Percentiles rank a stretch among this genome's conserved stretches.
Conservation (phyloP, 2,797 vertebrate species). For the Sebastes steindachneri region DNA sequence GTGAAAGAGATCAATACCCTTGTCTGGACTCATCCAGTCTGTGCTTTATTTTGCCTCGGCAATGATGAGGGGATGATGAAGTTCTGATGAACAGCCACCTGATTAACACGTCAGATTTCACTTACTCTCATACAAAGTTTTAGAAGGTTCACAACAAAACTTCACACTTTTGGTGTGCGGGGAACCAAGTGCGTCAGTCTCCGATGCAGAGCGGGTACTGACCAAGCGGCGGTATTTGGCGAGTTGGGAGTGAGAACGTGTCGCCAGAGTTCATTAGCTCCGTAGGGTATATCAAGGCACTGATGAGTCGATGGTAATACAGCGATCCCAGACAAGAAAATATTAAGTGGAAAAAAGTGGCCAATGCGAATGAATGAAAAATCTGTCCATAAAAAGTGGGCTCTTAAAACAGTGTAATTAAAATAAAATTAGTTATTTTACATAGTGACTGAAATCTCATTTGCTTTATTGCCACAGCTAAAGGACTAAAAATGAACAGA, state of each 20-base stretch:
- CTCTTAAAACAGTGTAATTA: background rate
- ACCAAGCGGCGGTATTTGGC: no score
- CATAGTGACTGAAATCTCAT: background rate
- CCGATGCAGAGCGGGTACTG: no score
- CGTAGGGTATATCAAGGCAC: background rate
- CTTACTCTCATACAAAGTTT: background rate
- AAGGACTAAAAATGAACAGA: background rate
- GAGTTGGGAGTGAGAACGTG: no score
- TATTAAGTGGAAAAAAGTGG: background rate
- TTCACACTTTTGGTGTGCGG: background rate
- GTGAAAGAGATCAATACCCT: slow-evolving; percentile 2
- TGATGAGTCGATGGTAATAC: background rate
- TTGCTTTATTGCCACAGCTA: background rate
- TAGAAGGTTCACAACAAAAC: background rate
- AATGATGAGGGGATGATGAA: background rate
- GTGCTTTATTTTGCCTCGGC: background rate
- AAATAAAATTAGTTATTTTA: background rate
- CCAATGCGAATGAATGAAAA: background rate
- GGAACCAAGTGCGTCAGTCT: no score
- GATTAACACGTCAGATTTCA: background rate
- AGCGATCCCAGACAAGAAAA: background rate
- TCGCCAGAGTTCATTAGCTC: background rate
- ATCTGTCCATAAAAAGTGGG: background rate
- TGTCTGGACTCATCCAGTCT: background rate
- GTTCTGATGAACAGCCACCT: background rate